These are phyloP conservation scores for Gonioctena quinquepunctata DNA, from an alignment of 1,140 invertebrate species.

Conservation along the genomic window DNA sequence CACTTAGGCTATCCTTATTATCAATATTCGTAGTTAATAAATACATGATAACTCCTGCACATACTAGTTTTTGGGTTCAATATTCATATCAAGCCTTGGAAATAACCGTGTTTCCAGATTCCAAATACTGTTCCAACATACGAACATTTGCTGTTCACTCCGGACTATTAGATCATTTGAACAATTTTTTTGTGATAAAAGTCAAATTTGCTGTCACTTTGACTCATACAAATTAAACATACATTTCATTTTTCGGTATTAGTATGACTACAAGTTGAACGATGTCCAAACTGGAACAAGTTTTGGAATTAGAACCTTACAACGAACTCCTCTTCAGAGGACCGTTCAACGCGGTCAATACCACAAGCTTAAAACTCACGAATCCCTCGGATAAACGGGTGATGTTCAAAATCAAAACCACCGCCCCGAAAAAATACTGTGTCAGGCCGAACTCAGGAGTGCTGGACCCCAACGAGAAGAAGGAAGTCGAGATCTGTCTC, in stretches of 20 bases:
- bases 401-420: conserved; percentile 99
- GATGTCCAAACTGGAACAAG: conserved; percentile 61
- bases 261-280: conserved; percentile 30
- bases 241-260: not conserved
- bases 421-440: conserved; percentile 98
- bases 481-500: conserved; percentile 90
- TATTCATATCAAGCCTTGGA: too few species aligned
- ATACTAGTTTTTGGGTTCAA: too few species aligned
- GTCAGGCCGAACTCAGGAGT: conserved; percentile 97
- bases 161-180: too few species aligned
- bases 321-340: conserved; percentile 75
- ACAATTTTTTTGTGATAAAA: too few species aligned
- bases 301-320: conserved; percentile 72
- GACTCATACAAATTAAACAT: not conserved
- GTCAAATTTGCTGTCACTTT: not conserved
- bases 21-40: too few species aligned
- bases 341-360: conserved; percentile 86
- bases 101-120: too few species aligned
- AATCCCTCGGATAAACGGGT: conserved; percentile 88
- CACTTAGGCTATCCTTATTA: too few species aligned
- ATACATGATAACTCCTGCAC: too few species aligned
- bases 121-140: too few species aligned
- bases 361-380: conserved; percentile 85
- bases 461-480: conserved; percentile 73
- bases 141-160: too few species aligned